A percentile compares a stretch with the other conserved stretches of the same genome.
These are phyloP conservation scores for Cryptomyrus ogoouensis DNA, from an alignment of 2,113 vertebrate species.

Conservation along the genomic window DNA sequence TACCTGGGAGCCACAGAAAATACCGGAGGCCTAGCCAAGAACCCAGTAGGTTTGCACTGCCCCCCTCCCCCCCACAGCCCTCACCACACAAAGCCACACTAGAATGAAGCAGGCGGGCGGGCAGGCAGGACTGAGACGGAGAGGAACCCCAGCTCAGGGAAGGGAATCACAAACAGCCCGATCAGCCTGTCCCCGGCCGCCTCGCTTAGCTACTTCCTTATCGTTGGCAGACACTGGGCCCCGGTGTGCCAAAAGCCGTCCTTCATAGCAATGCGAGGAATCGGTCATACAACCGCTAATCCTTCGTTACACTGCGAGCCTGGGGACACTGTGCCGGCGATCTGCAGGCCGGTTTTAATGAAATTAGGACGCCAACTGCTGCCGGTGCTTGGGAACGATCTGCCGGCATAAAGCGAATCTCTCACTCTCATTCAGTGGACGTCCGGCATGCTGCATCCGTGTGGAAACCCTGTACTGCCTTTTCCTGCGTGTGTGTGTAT, in stretches of 20 bases:
- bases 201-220: constrained; percentile 34
- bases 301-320: constrained; percentile 63
- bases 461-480: constrained; percentile 33
- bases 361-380: constrained; percentile 50
- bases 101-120: neutral
- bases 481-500: neutral
- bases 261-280: constrained; percentile 27
- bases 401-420: neutral
- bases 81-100: neutral
- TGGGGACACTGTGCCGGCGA: constrained; percentile 61
- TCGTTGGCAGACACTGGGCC: constrained; percentile 31
- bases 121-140: neutral
- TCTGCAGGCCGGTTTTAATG: constrained; percentile 52
- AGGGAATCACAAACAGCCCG: constrained; percentile 33
- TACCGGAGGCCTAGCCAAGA: neutral
- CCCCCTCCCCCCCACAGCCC: neutral
- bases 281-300: constrained; percentile 61
- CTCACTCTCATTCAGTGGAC: constrained; percentile 23
- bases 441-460: neutral
- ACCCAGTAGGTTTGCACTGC: neutral
- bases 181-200: constrained; percentile 21
- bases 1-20: neutral
- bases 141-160: neutral
- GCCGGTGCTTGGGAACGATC: constrained; percentile 20
- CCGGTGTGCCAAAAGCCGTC: neutral